These are phyloP conservation scores for human (Homo sapiens) DNA, from an alignment of 2,113 vertebrate genomes.

Conservation along the genomic window DNA sequence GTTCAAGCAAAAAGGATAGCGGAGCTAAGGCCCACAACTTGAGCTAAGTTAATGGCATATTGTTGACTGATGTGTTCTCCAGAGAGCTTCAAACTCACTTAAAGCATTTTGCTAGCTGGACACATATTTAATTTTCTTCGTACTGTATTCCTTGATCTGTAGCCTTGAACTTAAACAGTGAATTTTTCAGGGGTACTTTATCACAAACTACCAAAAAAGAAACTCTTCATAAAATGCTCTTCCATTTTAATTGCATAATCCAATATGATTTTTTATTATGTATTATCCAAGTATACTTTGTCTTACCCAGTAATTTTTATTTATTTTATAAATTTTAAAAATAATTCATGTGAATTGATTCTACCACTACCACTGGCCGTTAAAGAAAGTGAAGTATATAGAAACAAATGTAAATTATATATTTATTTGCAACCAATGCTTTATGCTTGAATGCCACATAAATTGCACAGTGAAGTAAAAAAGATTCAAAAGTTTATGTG, in stretches of 20 bases:
- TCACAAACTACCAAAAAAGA: background rate
- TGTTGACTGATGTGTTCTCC: constrained; percentile 59
- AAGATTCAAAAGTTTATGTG: background rate
- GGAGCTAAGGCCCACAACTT: background rate
- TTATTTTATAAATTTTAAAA: background rate
- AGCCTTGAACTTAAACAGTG: constrained; percentile 62
- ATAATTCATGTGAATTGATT: background rate
- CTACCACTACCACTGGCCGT: background rate
- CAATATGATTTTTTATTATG: background rate
- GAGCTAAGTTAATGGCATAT: constrained; percentile 41
- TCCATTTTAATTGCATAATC: background rate
- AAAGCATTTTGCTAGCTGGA: constrained; percentile 62
- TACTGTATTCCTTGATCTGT: constrained; percentile 55
- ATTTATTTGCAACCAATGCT: background rate
- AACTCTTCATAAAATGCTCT: constrained; percentile 20
- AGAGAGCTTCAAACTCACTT: constrained; percentile 61
- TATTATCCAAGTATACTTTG: background rate
- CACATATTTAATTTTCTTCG: constrained; percentile 76
- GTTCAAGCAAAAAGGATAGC: no score
- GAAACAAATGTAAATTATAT: background rate
- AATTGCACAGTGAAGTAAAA: background rate
- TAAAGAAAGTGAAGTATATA: background rate
- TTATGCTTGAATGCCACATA: background rate
- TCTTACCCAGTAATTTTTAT: background rate
- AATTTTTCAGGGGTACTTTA: constrained; percentile 59